Conservation (phyloP, 2,888 invertebrate species). For the Bhutanitis thaidina region DNA sequence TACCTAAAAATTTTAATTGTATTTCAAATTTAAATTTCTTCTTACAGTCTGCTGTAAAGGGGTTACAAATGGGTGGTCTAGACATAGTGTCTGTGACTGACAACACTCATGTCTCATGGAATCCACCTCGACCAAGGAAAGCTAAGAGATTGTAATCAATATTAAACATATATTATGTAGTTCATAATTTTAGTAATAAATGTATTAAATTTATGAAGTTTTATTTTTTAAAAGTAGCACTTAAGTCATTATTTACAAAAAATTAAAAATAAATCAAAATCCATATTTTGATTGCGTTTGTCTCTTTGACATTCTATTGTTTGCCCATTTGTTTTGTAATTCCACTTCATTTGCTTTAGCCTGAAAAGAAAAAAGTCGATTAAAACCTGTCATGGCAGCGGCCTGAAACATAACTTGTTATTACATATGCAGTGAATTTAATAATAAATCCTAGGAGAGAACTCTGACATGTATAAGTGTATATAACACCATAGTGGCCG, state of each 20-base stretch:
- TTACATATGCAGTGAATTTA: too few relatives aligned
- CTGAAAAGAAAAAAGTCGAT: conserved; percentile 69
- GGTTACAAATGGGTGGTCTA: conserved; percentile 94
- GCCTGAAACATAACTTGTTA: too few relatives aligned
- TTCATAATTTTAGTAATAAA: conserved; percentile 9
- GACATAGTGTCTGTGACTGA: conserved; percentile 97
- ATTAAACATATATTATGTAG: conserved; percentile 16
- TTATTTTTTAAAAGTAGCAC: conserved; percentile 3
- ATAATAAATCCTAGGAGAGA: too few relatives aligned
- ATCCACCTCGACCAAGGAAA: conserved; percentile 91
- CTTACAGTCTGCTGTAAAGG: conserved; percentile 93
- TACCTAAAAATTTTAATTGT: too few relatives aligned
- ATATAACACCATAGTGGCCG: too few relatives aligned
- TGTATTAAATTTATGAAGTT: background rate
- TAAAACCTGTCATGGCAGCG: background rate
- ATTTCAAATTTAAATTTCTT: conserved; percentile 13
- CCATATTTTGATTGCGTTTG: conserved; percentile 98
- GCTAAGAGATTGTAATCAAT: conserved; percentile 86
- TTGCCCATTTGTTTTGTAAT: conserved; percentile 95
- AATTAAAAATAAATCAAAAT: conserved; percentile 79
- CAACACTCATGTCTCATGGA: conserved; percentile 90
- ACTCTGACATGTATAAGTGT: too few relatives aligned
- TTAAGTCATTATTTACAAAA: conserved; percentile 11
- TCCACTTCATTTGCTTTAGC: conserved; percentile 97
- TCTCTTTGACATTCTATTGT: conserved; percentile 89